Conservation (phyloP, 2,888 invertebrate species). For the Slavum lentiscoides region DNA sequence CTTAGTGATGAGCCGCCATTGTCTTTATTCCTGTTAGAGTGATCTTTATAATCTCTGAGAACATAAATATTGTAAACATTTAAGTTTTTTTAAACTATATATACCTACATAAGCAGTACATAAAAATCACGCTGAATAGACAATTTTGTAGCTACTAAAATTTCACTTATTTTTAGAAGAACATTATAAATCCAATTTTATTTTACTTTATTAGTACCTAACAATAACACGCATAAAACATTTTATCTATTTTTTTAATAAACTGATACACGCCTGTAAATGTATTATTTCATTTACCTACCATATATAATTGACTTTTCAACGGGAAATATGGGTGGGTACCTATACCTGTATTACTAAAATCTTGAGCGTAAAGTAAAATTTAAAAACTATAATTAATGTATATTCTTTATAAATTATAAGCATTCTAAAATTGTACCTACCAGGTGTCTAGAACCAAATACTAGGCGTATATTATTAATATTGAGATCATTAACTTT, state of each 20-base stretch:
- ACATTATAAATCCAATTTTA: neutral
- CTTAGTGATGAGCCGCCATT: constrained; percentile 63
- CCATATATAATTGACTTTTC: no score
- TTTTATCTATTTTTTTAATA: constrained; percentile 12
- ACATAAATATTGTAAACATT: constrained; percentile 3
- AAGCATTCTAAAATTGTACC: no score
- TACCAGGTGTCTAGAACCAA: no score
- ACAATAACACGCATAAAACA: constrained; percentile 5
- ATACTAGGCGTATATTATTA: no score
- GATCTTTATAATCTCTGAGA: constrained; percentile 81
- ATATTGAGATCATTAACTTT: no score
- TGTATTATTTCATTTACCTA: no score
- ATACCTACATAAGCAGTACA: neutral
- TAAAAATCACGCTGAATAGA: constrained; percentile 12
- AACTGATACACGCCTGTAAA: neutral
- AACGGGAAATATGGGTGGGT: no score
- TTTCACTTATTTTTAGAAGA: constrained; percentile 12
- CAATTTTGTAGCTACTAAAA: neutral
- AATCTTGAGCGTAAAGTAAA: no score
- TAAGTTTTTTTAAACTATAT: neutral
- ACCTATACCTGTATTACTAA: no score
- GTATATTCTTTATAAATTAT: no score
- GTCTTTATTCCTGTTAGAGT: constrained; percentile 72
- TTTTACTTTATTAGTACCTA: neutral
- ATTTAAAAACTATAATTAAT: no score